Percentiles rank a stretch among this genome's conserved stretches.
Evolutionary conservation across 2,888 invertebrate species (phyloP).

Genomic region (Masnerella sp.): DNA sequence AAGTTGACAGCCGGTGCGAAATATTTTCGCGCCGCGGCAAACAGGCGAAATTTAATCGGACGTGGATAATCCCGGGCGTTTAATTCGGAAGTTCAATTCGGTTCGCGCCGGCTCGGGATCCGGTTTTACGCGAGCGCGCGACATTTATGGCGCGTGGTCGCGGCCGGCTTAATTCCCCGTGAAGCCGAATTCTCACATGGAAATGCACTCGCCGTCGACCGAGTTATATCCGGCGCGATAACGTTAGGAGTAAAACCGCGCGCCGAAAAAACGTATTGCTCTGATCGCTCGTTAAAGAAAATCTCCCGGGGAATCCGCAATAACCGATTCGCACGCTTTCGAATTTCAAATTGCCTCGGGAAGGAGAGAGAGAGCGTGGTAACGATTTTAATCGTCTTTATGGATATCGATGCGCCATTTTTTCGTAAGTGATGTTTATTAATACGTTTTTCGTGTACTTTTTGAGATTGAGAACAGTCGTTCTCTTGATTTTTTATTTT

Average conservation of each 20-base stretch:
- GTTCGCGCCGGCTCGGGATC: conserved; percentile 61
- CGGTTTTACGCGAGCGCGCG: conserved; percentile 48
- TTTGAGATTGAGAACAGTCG: no score
- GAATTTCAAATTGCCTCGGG: no score
- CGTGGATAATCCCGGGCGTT: conserved; percentile 64
- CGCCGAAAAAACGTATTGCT: conserved; percentile 30
- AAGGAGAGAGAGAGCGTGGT: no score
- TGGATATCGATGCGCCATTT: no score
- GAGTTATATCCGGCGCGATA: conserved; percentile 37
- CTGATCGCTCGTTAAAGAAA: conserved; percentile 34
- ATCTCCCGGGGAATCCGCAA: conserved; percentile 13
- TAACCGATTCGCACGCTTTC: no score
- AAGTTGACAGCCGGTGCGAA: conserved; percentile 28
- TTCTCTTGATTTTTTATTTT: no score
- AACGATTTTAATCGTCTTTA: no score
- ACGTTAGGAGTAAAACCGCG: conserved; percentile 22
- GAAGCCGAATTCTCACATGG: conserved; percentile 64
- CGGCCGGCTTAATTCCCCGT: conserved; percentile 64
- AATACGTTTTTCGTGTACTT: no score
- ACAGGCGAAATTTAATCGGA: conserved; percentile 61
- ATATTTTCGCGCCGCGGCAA: conserved; percentile 55
- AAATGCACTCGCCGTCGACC: conserved; percentile 65
- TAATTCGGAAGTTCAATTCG: conserved; percentile 74
- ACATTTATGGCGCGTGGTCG: conserved; percentile 48
- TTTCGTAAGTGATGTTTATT: no score